Conservation (phyloP, 2,113 vertebrate genomes). For the Salvelinus namaycush region DNA sequence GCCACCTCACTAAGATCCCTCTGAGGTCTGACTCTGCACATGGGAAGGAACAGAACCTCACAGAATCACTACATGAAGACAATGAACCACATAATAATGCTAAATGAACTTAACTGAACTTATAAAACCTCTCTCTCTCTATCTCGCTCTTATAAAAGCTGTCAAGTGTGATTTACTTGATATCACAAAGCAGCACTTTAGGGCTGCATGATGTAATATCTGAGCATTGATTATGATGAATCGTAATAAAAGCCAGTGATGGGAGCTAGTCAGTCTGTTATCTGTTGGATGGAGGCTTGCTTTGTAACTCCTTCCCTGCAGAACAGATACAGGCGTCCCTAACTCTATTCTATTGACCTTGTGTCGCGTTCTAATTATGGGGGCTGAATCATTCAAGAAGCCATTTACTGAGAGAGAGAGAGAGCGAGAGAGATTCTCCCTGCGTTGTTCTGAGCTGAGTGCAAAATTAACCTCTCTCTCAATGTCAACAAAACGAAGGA, state of each 20-base stretch:
- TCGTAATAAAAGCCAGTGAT: no score
- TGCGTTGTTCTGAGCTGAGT: no score
- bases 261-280: no score
- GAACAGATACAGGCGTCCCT: conserved; percentile 31
- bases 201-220: conserved; percentile 57
- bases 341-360: conserved; percentile 39
- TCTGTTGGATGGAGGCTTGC: conserved; percentile 7
- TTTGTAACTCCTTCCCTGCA: conserved; percentile 43
- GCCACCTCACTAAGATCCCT: conserved; percentile 30
- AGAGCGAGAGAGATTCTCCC: no score
- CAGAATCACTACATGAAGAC: conserved; percentile 2
- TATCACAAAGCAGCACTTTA: conserved; percentile 36
- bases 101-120: not conserved
- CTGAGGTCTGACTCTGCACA: not conserved
- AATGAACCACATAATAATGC: conserved; percentile 7
- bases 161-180: conserved; percentile 34
- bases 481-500: no score
- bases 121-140: not conserved
- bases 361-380: conserved; percentile 51
- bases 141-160: no score
- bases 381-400: conserved; percentile 63
- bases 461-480: no score
- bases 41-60: conserved; percentile 12
- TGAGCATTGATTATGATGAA: conserved; percentile 29
- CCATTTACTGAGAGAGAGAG: conserved; percentile 22